These are phyloP conservation scores for Papilio protenor DNA, from an alignment of 2,888 invertebrate species.

Conservation along the genomic window DNA sequence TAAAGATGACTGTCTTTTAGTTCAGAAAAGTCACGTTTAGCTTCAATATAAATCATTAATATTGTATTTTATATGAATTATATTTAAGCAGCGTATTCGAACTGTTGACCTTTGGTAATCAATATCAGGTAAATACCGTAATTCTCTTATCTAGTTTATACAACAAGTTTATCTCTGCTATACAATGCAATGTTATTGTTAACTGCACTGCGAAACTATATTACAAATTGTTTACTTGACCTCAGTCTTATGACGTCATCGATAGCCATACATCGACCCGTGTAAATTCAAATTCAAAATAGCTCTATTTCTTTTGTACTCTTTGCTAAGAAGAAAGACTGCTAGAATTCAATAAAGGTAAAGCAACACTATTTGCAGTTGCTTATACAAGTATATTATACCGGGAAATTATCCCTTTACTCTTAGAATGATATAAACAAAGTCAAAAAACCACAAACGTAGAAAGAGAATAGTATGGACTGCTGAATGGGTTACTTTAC, in stretches of 20 bases:
- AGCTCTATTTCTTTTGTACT: neutral
- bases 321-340: neutral
- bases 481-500: no score
- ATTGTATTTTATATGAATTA: neutral
- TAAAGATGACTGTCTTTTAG: no score
- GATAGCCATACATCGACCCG: neutral
- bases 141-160: slow-evolving; percentile 19
- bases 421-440: neutral
- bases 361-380: neutral
- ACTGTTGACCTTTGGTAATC: neutral
- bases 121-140: neutral
- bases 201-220: slow-evolving; percentile 21
- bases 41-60: no score
- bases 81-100: neutral
- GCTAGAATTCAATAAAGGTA: neutral
- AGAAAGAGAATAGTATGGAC: no score
- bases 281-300: neutral
- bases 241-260: slow-evolving; percentile 10
- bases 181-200: slow-evolving; percentile 17
- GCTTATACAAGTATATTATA: neutral
- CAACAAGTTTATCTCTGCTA: slow-evolving; percentile 10
- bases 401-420: neutral
- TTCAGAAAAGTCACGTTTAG: no score
- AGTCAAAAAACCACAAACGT: no score
- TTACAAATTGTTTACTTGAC: slow-evolving; percentile 32